Conservation (phyloP, 1,140 invertebrate genomes). For the Rhynchophorus ferrugineus region DNA sequence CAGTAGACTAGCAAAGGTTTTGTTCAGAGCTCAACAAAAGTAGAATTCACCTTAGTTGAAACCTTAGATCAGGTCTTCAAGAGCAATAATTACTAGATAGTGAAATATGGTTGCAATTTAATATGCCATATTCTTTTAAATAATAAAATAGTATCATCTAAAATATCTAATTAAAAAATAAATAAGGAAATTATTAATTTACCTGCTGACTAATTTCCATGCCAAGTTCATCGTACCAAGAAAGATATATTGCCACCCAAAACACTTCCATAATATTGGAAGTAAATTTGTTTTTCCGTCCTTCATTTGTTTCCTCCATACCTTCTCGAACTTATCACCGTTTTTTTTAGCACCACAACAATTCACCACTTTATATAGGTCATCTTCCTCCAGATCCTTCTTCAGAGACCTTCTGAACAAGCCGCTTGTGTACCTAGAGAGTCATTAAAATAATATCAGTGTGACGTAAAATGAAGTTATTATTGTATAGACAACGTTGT, state of each 20-base stretch:
- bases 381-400: conserved; percentile 27
- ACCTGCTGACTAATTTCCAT: conserved; percentile 18
- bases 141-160: too few relatives aligned
- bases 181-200: neutral
- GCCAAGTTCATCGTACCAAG: conserved; percentile 11
- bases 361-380: conserved; percentile 28
- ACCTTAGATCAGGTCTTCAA: too few relatives aligned
- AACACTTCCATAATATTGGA: conserved; percentile 21
- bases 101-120: too few relatives aligned
- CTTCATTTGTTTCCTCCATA: conserved; percentile 21
- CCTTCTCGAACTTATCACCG: conserved; percentile 27
- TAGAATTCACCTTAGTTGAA: too few relatives aligned
- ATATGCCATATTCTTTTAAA: too few relatives aligned
- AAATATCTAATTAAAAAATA: too few relatives aligned
- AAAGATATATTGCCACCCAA: conserved; percentile 22
- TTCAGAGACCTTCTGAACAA: conserved; percentile 24
- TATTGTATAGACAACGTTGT: neutral
- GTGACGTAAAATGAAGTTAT: neutral
- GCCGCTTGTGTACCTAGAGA: conserved; percentile 23
- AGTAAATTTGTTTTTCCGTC: conserved; percentile 19
- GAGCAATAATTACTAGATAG: too few relatives aligned
- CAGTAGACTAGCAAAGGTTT: too few relatives aligned
- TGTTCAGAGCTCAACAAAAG: too few relatives aligned
- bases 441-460: neutral
- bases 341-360: conserved; percentile 22